A percentile compares a stretch with the other conserved stretches of the same genome.
Evolutionary conservation across 2,113 vertebrate genomes (phyloP).

Genomic region (Morone saxatilis): DNA sequence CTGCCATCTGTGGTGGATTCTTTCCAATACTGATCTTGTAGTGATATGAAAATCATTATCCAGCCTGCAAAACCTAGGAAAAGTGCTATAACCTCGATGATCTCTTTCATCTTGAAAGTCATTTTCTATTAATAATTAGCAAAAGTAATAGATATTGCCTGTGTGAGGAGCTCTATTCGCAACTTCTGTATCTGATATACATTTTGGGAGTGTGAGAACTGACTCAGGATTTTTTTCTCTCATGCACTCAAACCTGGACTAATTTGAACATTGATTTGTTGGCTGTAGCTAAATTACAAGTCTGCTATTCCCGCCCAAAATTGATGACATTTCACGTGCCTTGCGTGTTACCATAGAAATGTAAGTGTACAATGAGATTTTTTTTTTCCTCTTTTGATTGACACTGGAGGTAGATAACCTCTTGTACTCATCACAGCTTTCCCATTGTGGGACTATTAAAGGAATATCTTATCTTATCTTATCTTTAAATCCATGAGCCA

Average conservation of each 20-base stretch:
- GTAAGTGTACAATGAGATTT: conserved; percentile 37
- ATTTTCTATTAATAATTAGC: conserved; percentile 70
- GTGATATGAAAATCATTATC: conserved; percentile 83
- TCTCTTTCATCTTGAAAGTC: conserved; percentile 73
- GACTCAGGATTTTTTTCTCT: conserved; percentile 55
- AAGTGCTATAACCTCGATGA: conserved; percentile 85
- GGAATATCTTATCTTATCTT: no score
- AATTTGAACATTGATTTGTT: conserved; percentile 75
- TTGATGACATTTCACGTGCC: conserved; percentile 62
- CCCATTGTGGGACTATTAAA: no score
- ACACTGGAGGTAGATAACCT: conserved; percentile 1
- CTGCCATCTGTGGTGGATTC: conserved; percentile 84
- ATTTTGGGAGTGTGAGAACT: conserved; percentile 72
- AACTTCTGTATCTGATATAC: conserved; percentile 60
- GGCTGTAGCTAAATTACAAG: conserved; percentile 64
- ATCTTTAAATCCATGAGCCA: not conserved
- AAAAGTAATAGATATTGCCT: conserved; percentile 35
- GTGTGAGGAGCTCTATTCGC: conserved; percentile 58
- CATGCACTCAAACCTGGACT: conserved; percentile 56
- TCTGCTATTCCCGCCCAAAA: conserved; percentile 78
- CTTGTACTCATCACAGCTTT: conserved; percentile 19
- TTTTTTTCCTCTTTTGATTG: conserved; percentile 32
- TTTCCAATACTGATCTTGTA: conserved; percentile 86
- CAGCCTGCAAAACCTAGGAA: conserved; percentile 84
- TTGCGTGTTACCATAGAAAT: conserved; percentile 45